Evolutionary conservation across 2,797 vertebrate species (phyloP).

Genomic region (Sebastes hubbsi): DNA sequence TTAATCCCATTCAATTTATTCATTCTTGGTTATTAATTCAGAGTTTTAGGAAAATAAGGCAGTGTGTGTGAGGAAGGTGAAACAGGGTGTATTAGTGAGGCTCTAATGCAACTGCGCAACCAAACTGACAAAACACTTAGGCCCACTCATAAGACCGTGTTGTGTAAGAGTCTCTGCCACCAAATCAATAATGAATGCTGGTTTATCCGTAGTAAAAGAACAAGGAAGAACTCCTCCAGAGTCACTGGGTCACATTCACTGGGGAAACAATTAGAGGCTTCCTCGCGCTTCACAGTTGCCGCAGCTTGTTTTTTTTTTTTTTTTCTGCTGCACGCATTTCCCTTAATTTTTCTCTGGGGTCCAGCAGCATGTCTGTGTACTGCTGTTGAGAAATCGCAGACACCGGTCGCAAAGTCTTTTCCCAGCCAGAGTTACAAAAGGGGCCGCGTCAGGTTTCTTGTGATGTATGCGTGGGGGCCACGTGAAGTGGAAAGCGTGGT

Average conservation of each 20-base stretch:
- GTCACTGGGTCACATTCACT: constrained; percentile 77
- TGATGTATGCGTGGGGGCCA: constrained; percentile 62
- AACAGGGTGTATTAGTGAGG: constrained; percentile 24
- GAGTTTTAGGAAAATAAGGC: constrained; percentile 55
- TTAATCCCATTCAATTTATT: constrained; percentile 81
- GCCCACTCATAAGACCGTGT: constrained; percentile 47
- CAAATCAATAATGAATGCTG: constrained; percentile 78
- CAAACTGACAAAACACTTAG: constrained; percentile 48
- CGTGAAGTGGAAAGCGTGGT: constrained; percentile 69
- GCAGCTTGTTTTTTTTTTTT: constrained; percentile 28
- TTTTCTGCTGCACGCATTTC: constrained; percentile 46
- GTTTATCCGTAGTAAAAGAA: constrained; percentile 70
- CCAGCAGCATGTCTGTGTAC: constrained; percentile 56
- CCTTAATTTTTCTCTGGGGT: constrained; percentile 74
- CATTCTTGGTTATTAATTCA: constrained; percentile 74
- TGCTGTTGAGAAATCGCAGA: constrained; percentile 76
- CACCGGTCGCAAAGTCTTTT: constrained; percentile 55
- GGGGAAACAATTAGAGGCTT: constrained; percentile 81
- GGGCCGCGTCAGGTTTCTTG: constrained; percentile 61
- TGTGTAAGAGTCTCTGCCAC: constrained; percentile 63
- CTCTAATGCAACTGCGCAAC: constrained; percentile 13
- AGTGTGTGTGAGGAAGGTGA: constrained; percentile 25
- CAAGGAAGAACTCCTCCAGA: constrained; percentile 67
- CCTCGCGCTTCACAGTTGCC: constrained; percentile 56
- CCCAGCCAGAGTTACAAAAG: constrained; percentile 70